A percentile compares a stretch with the other conserved stretches of the same genome.
Conservation (phyloP, 2,797 vertebrate genomes). For the Eurystomus glaucurus region DNA sequence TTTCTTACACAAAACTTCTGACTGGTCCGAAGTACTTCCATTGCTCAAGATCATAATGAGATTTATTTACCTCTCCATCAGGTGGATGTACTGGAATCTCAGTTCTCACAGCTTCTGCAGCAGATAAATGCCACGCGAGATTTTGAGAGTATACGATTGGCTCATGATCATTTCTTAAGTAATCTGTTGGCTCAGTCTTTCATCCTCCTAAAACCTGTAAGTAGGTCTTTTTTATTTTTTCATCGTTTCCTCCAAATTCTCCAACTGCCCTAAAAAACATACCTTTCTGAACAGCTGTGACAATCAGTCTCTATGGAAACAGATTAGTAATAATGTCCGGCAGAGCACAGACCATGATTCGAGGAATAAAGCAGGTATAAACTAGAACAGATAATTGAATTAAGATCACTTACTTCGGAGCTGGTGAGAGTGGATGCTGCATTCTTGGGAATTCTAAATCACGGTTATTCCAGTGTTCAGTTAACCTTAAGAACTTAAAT, state of each 20-base stretch:
- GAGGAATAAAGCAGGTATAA: background rate
- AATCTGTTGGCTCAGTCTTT: constrained; percentile 98
- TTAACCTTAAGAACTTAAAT: background rate
- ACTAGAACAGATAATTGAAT: background rate
- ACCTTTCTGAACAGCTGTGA: background rate
- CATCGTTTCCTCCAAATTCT: background rate
- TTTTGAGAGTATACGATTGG: constrained; percentile 96
- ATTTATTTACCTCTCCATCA: constrained; percentile 48
- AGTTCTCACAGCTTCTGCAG: constrained; percentile 98
- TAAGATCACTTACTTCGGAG: background rate
- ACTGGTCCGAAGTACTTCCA: background rate
- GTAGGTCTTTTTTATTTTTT: constrained; percentile 32
- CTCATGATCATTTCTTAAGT: constrained; percentile 97
- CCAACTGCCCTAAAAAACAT: background rate
- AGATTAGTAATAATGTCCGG: background rate
- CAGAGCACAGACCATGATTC: background rate
- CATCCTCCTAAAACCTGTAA: constrained; percentile 96
- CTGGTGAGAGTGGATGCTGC: background rate
- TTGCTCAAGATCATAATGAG: background rate
- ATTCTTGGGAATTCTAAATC: background rate
- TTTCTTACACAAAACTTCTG: background rate
- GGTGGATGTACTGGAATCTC: constrained; percentile 98
- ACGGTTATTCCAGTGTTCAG: background rate
- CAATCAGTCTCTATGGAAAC: background rate
- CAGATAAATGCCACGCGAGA: constrained; percentile 96